These are phyloP conservation scores for Lethenteron camtschaticum DNA, from an alignment of 2,113 vertebrate genomes.

Conservation along the genomic window DNA sequence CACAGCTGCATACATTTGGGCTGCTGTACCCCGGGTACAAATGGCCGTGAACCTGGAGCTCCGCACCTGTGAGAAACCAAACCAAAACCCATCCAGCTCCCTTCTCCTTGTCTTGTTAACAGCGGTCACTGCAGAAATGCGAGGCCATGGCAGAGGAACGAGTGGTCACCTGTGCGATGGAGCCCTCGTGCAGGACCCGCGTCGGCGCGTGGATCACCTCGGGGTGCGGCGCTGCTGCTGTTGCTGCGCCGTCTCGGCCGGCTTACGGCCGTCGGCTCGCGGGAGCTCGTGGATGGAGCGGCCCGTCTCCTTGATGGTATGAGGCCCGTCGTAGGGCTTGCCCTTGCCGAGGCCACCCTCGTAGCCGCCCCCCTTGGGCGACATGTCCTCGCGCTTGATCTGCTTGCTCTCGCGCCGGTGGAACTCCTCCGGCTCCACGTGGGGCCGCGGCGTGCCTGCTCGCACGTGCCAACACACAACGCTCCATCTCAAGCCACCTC, in stretches of 20 bases:
- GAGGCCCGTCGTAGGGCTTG: constrained; percentile 74
- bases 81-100: background rate
- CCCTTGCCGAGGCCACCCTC: constrained; percentile 85
- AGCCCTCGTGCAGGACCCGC: constrained; percentile 46
- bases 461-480: background rate
- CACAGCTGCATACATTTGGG: no score
- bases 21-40: no score
- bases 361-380: constrained; percentile 60
- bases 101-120: background rate
- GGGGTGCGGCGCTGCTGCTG: constrained; percentile 67
- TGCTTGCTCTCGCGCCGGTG: constrained; percentile 74
- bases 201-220: constrained; percentile 34
- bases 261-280: constrained; percentile 37
- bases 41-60: no score
- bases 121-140: background rate
- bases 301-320: constrained; percentile 91
- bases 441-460: constrained; percentile 67
- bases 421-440: constrained; percentile 66
- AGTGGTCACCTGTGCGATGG: constrained; percentile 58
- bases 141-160: background rate
- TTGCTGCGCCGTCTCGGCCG: constrained; percentile 16
- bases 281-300: constrained; percentile 95
- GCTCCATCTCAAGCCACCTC: background rate
- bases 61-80: background rate
- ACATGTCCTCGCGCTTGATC: constrained; percentile 53